Base-by-base conservation (phyloP, 92 coral and sea anemone genomes). In the Palythoa heliodiscus region DNA sequence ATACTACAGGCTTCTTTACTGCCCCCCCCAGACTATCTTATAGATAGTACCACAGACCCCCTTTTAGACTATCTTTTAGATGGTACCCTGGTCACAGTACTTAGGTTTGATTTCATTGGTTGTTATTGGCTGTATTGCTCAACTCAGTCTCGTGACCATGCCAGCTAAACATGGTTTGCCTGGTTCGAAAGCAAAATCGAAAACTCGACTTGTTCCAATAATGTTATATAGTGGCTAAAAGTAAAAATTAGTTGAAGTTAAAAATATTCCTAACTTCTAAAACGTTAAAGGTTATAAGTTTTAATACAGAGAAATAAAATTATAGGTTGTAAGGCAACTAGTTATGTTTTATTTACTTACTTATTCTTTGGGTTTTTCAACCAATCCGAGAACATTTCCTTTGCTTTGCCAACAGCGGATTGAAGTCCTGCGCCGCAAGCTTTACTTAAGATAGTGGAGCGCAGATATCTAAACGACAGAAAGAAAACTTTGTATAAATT, bases 381-480 rank as follows among this genome's bases (percentile, higher is more conserved):
- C 92, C 93, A 95, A 38, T 87, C 90, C 40, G 67, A 72, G 78
- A 95, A 95, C 58, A 93, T 69, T 14, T 83, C 29, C 40, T 90
- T 89, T 63, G 90, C 98, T 52, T 86, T 87, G 52, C 68, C 55
- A 25, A 72, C 75, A 23, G 94, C 89, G 6, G 89, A 88, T 24
- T 77, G 64, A 63, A 91, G 89, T 8, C 97, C 98, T 17, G 90
- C 89, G 39, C 90, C 76, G 71, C 98, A 95, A 2, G 98, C 98
- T 7, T 91, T 82, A 16, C 94, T 19, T 3, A 92, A 83, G 29
- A 95, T 87, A 14, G 91, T 25, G 66, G 84, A 70, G 24, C 97
- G 93, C 37, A 91, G 82, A 75, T 88, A 93, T 78, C 98, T 95
- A 81, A 40, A 67, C 17, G 29, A 57, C 54, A 84, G 39, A 80